These are phyloP conservation scores for Columba janthina DNA, from an alignment of 2,113 vertebrate genomes.

Conservation along the genomic window DNA sequence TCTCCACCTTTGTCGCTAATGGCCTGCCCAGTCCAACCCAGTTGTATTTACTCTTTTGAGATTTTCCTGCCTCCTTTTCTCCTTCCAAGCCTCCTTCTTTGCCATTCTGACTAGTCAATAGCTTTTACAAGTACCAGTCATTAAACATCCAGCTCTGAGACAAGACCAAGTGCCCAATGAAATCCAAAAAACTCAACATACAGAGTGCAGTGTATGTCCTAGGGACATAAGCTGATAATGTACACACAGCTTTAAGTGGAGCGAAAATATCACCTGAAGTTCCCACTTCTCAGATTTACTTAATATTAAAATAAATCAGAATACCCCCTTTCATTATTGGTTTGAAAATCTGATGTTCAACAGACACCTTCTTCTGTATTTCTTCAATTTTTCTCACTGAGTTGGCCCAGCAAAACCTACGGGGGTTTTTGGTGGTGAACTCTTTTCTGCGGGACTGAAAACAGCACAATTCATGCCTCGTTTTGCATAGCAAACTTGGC, in stretches of 20 bases:
- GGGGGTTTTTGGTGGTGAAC: not conserved
- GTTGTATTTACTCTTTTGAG: not conserved
- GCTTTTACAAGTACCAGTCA: not conserved
- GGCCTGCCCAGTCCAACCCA: not conserved
- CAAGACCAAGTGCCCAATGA: not conserved
- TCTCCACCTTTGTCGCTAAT: not conserved
- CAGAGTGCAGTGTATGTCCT: rapidly evolving
- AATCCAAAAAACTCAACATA: not conserved
- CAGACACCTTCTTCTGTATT: not conserved
- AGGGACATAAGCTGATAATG: not conserved
- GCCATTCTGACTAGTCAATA: not conserved
- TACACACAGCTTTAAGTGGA: not conserved
- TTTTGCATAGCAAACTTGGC: not conserved
- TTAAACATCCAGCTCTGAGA: not conserved
- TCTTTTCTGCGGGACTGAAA: not conserved
- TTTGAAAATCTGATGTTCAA: not conserved
- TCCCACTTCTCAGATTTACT: not conserved
- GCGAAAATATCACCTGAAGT: not conserved
- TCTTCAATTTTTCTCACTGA: not conserved
- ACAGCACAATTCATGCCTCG: not conserved
- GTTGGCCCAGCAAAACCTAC: not conserved
- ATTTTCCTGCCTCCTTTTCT: not conserved
- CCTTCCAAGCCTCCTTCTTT: not conserved
- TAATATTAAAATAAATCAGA: not conserved
- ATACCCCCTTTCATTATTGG: not conserved